A percentile compares a stretch with the other conserved stretches of the same genome.
phyloP scores from a whole-genome alignment of 2,113 vertebrate species.

The Ochotona princeps region DNA sequence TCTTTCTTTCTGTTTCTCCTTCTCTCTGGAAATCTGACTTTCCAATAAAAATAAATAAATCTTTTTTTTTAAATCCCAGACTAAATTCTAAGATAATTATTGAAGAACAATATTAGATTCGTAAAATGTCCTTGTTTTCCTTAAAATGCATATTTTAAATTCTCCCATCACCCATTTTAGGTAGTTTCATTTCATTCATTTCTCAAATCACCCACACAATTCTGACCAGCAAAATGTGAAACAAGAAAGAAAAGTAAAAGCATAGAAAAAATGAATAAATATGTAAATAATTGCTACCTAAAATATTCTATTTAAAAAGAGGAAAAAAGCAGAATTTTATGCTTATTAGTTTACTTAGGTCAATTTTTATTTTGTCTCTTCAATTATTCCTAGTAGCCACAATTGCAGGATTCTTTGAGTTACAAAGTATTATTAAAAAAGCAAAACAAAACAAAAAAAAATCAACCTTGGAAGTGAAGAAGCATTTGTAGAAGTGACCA shows the following conservation, averaged over 20 bases:
- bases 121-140: conserved; percentile 8
- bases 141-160: conserved; percentile 41
- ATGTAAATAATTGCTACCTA: not conserved
- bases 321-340: not conserved
- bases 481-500: not conserved
- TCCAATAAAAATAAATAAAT: no score
- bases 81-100: conserved; percentile 7
- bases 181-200: not conserved
- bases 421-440: not conserved
- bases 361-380: conserved; percentile 36
- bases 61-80: not conserved
- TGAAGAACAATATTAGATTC: conserved; percentile 18
- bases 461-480: not conserved
- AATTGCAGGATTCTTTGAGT: not conserved
- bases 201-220: not conserved
- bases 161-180: not conserved
- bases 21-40: no score
- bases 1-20: no score
- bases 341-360: not conserved
- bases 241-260: not conserved
- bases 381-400: conserved; percentile 2
- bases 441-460: no score
- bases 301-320: not conserved
- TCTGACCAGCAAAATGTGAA: not conserved
- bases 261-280: conserved; percentile 1